These are phyloP conservation scores for Eudyptes chrysolophus DNA, from an alignment of 2,113 vertebrate genomes.

Conservation along the genomic window DNA sequence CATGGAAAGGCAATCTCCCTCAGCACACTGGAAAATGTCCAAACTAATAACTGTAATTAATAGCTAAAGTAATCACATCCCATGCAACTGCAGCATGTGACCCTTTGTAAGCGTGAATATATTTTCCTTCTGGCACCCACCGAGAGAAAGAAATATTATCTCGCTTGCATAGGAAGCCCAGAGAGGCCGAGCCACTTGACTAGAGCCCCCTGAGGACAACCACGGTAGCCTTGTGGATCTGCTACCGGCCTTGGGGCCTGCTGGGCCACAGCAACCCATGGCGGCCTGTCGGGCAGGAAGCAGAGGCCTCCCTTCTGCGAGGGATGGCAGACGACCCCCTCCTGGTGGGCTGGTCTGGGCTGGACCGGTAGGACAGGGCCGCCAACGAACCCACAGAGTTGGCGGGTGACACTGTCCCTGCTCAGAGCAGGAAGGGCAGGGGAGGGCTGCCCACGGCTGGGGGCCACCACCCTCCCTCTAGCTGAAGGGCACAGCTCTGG, in stretches of 20 bases:
- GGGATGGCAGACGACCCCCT: neutral
- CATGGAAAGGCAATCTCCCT: neutral
- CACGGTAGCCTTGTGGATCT: too few relatives aligned
- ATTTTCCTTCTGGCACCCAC: neutral
- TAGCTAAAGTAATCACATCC: constrained; percentile 1
- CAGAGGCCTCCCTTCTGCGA: neutral
- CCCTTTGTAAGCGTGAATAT: neutral
- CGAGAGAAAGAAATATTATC: neutral
- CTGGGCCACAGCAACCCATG: neutral
- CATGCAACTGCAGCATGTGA: neutral
- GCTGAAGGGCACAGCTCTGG: neutral
- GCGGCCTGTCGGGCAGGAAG: neutral
- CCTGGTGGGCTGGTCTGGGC: neutral
- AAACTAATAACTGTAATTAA: constrained; percentile 47
- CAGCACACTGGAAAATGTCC: neutral
- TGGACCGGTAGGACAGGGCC: neutral
- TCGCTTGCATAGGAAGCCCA: neutral
- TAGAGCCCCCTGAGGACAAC: neutral
- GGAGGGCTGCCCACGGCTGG: neutral
- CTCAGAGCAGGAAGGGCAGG: neutral
- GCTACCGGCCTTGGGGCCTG: neutral
- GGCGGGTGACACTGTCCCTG: neutral
- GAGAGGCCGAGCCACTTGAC: neutral
- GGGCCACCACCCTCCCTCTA: neutral
- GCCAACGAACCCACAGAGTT: fast-evolving